These are phyloP conservation scores for Psittacula cyanocephala DNA, from an alignment of 2,113 vertebrate species.

Conservation along the genomic window DNA sequence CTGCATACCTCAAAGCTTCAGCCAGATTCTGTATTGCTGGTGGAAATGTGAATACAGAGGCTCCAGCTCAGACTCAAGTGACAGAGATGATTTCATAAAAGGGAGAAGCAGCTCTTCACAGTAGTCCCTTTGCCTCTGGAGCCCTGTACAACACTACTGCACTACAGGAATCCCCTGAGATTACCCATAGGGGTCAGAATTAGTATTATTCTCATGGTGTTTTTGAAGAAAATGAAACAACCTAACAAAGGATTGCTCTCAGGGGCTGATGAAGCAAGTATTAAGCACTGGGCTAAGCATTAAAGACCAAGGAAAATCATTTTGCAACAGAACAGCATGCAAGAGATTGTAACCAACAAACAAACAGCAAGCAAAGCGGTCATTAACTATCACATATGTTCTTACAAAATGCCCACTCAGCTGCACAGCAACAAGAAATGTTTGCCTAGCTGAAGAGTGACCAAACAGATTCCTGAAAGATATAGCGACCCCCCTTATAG, in stretches of 20 bases:
- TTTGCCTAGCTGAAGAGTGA: not conserved
- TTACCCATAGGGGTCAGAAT: not conserved
- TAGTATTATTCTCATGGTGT: not conserved
- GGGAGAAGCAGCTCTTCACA: not conserved
- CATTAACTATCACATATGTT: not conserved
- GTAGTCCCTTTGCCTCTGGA: not conserved
- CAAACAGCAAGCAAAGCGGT: not conserved
- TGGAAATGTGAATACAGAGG: not conserved
- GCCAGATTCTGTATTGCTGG: not conserved
- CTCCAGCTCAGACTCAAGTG: not conserved
- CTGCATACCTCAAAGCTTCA: not conserved
- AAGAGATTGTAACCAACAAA: not conserved
- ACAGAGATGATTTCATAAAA: not conserved
- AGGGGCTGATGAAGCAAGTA: not conserved
- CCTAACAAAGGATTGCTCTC: not conserved
- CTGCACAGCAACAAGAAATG: not conserved
- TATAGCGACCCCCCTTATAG: not conserved
- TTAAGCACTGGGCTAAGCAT: not conserved
- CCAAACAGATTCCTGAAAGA: not conserved
- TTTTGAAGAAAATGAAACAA: not conserved
- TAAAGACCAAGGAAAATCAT: not conserved
- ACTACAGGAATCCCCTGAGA: not conserved
- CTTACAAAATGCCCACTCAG: not conserved
- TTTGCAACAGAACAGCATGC: not conserved
- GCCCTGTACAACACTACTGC: not conserved